phyloP scores from a whole-genome alignment of 2,113 vertebrate genomes.

The Oceanodroma tethys region DNA sequence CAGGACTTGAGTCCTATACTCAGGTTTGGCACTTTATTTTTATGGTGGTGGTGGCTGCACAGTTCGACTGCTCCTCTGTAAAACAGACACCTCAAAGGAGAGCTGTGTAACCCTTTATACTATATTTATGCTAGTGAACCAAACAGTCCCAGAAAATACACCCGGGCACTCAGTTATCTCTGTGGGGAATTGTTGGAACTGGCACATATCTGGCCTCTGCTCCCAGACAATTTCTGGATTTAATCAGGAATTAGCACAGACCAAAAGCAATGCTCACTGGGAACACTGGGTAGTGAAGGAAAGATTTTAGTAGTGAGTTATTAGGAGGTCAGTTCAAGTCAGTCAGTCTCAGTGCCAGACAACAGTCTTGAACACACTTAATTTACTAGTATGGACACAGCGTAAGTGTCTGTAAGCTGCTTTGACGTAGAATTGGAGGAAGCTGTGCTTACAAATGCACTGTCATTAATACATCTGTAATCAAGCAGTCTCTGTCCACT shows the following conservation, averaged over 20 bases:
- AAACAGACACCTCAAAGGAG: not conserved
- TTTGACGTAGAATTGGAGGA: not conserved
- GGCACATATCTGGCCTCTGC: not conserved
- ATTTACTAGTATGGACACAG: not conserved
- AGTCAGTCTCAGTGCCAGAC: not conserved
- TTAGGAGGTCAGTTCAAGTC: not conserved
- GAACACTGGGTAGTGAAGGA: not conserved
- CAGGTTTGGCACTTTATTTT: not conserved
- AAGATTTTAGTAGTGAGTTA: not conserved
- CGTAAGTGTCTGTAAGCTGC: not conserved
- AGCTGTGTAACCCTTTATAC: not conserved
- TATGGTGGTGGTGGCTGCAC: not conserved
- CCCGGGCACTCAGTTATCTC: not conserved
- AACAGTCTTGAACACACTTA: not conserved
- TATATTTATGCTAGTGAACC: not conserved
- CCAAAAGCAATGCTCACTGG: not conserved
- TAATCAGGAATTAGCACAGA: not conserved
- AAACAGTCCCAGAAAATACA: not conserved
- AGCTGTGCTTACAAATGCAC: not conserved
- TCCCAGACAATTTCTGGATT: not conserved
- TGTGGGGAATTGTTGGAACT: not conserved
- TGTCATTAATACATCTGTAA: not conserved
- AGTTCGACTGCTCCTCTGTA: not conserved
- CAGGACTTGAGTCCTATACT: not conserved
- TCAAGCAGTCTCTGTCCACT: not conserved